phyloP scores from a whole-genome alignment of 1,140 invertebrate genomes.

The Pinna nobilis region DNA sequence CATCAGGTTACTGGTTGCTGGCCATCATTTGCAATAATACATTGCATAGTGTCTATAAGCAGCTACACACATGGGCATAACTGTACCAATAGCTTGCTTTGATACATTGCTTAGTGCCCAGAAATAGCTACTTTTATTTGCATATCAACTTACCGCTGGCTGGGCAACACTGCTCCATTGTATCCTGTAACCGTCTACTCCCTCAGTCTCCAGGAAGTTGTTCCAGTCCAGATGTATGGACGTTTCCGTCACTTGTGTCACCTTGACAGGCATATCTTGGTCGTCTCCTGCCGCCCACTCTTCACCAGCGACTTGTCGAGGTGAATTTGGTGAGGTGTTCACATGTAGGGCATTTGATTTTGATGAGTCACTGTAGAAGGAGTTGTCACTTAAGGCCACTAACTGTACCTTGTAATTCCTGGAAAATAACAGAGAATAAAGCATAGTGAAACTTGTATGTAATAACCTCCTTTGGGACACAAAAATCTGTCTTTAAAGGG shows the following conservation, averaged over 20 bases:
- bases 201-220: constrained; percentile 64
- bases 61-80: too few relatives aligned
- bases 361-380: constrained; percentile 66
- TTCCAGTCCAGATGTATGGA: constrained; percentile 72
- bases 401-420: constrained; percentile 72
- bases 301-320: constrained; percentile 42
- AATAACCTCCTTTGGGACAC: too few relatives aligned
- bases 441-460: too few relatives aligned
- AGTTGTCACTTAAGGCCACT: constrained; percentile 66
- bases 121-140: too few relatives aligned
- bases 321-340: constrained; percentile 58
- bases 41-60: too few relatives aligned
- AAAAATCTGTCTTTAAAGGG: neutral
- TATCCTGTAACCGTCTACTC: constrained; percentile 68
- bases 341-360: constrained; percentile 69
- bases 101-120: too few relatives aligned
- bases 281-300: constrained; percentile 57
- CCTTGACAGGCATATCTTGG: constrained; percentile 67
- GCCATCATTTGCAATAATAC: too few relatives aligned
- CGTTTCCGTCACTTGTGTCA: constrained; percentile 65
- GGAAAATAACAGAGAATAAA: constrained; percentile 33
- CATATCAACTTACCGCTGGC: constrained; percentile 58
- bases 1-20: neutral
- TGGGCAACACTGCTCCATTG: constrained; percentile 73
- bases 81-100: too few relatives aligned